These are phyloP conservation scores for Yponomeuta sedellus DNA, from an alignment of 2,888 invertebrate species.

Conservation along the genomic window DNA sequence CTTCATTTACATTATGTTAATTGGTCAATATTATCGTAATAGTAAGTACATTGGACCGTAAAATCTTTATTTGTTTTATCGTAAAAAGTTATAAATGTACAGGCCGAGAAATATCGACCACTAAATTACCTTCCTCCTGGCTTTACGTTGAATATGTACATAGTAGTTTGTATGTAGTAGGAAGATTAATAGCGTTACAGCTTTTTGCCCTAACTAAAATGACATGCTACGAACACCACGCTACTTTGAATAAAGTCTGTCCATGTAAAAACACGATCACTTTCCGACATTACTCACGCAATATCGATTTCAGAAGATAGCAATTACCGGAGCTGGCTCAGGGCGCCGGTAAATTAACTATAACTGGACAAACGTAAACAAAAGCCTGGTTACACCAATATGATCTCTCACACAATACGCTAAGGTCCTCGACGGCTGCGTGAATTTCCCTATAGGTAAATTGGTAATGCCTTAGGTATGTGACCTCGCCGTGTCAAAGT, in stretches of 20 bases:
- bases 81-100: too few species aligned
- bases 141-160: not conserved
- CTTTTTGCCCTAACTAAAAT: constrained; percentile 2
- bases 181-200: not conserved
- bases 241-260: constrained; percentile 1
- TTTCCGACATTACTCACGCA: constrained; percentile 39
- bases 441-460: constrained; percentile 1
- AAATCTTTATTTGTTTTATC: too few species aligned
- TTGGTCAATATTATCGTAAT: too few species aligned
- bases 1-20: too few species aligned
- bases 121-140: not conserved
- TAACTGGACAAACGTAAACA: not conserved
- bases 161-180: not conserved
- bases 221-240: not conserved
- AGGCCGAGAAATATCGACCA: too few species aligned
- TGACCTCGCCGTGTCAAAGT: constrained; percentile 75
- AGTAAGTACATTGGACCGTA: too few species aligned
- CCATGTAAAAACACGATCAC: constrained; percentile 30
- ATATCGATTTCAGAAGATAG: constrained; percentile 29
- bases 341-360: constrained; percentile 41
- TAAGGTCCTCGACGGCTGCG: not conserved
- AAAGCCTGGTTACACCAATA: not conserved
- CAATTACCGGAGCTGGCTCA: constrained; percentile 27
- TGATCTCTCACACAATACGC: not conserved
- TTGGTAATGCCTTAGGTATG: constrained; percentile 40